phyloP scores from a whole-genome alignment of 30 jellyfish, hydroid and myxozoan species.

The Aurelia aurita region DNA sequence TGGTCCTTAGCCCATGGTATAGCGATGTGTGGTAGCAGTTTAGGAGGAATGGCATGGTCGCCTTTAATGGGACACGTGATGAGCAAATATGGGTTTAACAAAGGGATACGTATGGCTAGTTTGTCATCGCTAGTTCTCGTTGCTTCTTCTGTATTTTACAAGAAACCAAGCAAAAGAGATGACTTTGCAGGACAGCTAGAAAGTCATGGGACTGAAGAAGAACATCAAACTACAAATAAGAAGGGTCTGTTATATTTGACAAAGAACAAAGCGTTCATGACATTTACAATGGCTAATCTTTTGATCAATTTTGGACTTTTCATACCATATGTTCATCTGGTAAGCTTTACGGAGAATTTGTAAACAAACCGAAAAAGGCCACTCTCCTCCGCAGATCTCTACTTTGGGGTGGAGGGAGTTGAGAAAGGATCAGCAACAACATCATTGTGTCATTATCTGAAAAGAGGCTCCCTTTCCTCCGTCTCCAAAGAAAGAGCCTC shows the following conservation, averaged over 20 bases:
- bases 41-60: conserved; percentile 79
- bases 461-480: too few relatives aligned
- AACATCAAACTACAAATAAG: conserved; percentile 1
- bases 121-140: conserved; percentile 52
- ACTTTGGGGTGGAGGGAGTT: too few relatives aligned
- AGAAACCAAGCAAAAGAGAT: conserved; percentile 54
- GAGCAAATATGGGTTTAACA: conserved; percentile 44
- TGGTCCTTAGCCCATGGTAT: conserved; percentile 82
- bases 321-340: conserved; percentile 83
- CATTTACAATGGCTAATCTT: conserved; percentile 27
- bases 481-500: too few relatives aligned
- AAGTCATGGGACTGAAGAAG: neutral
- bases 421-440: too few relatives aligned
- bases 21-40: conserved; percentile 73
- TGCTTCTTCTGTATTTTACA: conserved; percentile 52
- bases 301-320: conserved; percentile 70
- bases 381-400: too few relatives aligned
- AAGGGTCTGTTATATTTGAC: neutral
- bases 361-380: too few relatives aligned
- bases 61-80: conserved; percentile 62
- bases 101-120: conserved; percentile 59
- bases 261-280: conserved; percentile 66
- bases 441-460: too few relatives aligned
- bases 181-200: neutral
- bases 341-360: conserved; percentile 23